A percentile compares a stretch with the other conserved stretches of the same genome.
These are phyloP conservation scores for Euplexia lucipara DNA, from an alignment of 2,888 invertebrate genomes.

Conservation along the genomic window DNA sequence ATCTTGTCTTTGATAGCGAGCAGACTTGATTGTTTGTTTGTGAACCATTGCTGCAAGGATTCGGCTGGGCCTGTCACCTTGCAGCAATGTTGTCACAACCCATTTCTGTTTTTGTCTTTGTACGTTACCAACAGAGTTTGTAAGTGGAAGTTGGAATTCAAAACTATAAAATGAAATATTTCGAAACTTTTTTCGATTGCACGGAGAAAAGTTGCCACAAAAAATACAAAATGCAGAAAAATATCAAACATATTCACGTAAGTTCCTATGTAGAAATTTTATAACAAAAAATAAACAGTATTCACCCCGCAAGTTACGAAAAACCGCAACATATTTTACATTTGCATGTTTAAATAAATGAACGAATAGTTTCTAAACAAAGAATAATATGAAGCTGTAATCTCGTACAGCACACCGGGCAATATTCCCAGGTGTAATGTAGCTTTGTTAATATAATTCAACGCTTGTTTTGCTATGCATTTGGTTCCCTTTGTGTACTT, in stretches of 20 bases:
- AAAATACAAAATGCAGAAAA: not conserved
- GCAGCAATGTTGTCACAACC: too few species aligned
- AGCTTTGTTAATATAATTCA: conserved; percentile 3
- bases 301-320: conserved; percentile 1
- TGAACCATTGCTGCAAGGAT: too few species aligned
- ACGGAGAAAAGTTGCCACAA: not conserved
- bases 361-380: not conserved
- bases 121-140: too few species aligned
- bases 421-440: conserved; percentile 6
- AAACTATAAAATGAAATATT: not conserved
- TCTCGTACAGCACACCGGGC: not conserved
- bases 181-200: not conserved
- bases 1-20: too few species aligned
- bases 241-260: not conserved
- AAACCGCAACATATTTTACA: conserved; percentile 4
- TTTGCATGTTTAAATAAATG: conserved; percentile 15
- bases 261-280: not conserved
- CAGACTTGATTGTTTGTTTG: too few species aligned
- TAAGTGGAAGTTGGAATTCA: too few species aligned
- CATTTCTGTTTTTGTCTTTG: too few species aligned
- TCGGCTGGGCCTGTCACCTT: too few species aligned
- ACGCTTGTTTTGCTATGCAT: not conserved
- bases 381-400: conserved; percentile 8
- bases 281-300: conserved; percentile 19
- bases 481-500: not conserved